Conservation (phyloP, 2,797 vertebrate species). For the Mormyrops boulengeri region DNA sequence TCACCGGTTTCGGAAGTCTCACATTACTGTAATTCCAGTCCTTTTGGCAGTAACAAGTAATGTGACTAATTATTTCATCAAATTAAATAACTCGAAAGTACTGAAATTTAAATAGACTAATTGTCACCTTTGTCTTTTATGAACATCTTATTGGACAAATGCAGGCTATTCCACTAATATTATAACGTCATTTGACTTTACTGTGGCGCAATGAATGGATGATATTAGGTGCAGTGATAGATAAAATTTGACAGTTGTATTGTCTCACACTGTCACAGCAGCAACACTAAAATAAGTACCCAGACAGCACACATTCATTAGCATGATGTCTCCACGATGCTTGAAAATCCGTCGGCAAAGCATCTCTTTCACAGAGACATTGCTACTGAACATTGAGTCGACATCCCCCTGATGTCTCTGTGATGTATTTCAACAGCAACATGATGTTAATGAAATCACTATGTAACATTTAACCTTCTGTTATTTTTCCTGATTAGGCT, state of each 20-base stretch:
- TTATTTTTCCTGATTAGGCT: background rate
- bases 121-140: background rate
- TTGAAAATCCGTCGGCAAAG: background rate
- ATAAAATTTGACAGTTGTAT: background rate
- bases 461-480: background rate
- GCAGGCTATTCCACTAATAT: background rate
- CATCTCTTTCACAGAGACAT: background rate
- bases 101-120: background rate
- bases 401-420: background rate
- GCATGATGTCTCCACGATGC: background rate
- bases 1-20: background rate
- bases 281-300: background rate
- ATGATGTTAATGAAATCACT: background rate
- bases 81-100: background rate
- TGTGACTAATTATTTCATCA: background rate
- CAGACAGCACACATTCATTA: background rate
- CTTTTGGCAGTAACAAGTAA: background rate
- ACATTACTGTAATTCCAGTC: background rate
- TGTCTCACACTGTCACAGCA: background rate
- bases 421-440: background rate
- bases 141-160: background rate
- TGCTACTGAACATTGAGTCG: background rate
- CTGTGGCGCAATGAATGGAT: background rate
- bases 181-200: background rate
- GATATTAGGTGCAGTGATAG: background rate